Evolutionary conservation across 1,140 invertebrate genomes (phyloP).

Genomic region (Mycetomoellerius zeteki): DNA sequence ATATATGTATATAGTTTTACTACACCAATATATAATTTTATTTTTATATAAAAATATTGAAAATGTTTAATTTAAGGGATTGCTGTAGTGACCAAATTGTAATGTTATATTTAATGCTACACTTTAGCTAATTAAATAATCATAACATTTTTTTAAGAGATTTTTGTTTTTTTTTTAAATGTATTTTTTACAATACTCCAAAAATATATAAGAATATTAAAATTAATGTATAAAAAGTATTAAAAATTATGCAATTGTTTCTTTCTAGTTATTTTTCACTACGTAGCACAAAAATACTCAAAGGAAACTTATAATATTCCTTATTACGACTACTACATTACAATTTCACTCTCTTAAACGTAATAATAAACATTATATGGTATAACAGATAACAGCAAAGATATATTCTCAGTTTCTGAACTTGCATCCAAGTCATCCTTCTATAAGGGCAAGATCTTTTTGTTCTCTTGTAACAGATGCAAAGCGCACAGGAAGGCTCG

Average conservation of each 20-base stretch:
- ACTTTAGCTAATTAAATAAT: not conserved
- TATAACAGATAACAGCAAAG: not conserved
- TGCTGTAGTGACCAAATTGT: too few species aligned
- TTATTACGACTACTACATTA: not conserved
- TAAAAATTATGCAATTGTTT: not conserved
- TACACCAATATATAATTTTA: not conserved
- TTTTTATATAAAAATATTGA: slow-evolving; percentile 13
- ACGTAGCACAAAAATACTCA: slow-evolving; percentile 3
- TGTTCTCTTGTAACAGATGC: slow-evolving; percentile 86
- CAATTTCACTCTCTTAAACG: too few species aligned
- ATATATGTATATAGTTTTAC: not conserved
- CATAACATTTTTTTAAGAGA: not conserved
- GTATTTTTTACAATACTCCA: not conserved
- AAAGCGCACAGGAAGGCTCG: slow-evolving; percentile 88
- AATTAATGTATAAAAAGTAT: slow-evolving; percentile 9
- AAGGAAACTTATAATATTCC: not conserved
- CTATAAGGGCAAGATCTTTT: slow-evolving; percentile 84
- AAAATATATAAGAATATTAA: slow-evolving; percentile 24
- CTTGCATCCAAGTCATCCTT: not conserved
- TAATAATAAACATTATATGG: not conserved
- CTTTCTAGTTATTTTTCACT: not conserved
- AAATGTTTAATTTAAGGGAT: not conserved
- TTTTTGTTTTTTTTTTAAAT: not conserved
- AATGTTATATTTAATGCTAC: too few species aligned
- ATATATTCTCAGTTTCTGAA: not conserved